Base-by-base conservation (phyloP, 2,113 vertebrate species). In the Crypturellus undulatus region DNA sequence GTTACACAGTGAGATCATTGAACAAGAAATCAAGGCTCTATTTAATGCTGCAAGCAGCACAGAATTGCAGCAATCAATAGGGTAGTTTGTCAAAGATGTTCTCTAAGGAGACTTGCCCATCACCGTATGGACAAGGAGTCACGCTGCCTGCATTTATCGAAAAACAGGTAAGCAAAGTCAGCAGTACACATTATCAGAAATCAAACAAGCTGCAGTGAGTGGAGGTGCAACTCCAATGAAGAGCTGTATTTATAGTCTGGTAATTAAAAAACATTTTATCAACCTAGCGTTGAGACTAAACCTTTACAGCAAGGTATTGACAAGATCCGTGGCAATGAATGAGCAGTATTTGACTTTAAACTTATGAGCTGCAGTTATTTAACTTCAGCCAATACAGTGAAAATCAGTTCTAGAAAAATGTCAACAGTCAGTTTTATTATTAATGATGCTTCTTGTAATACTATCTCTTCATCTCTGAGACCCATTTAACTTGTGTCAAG, bases 211-310 rank as follows among this genome's bases (percentile, higher is more conserved):
- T 79, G 96, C 93, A 97, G 72, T 80, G 96, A 98, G 97, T 89
- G 98, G 96, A 97, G 93, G 95, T 93, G 90, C 97, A 97, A 91
- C 96, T 91, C 94, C 67, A 93, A 94, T 91, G 93, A 98, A 97
- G 98, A 98, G 98, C 98, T 98, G 98, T 98, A 98, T 98, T 98
- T 98, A 98, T 98, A 98, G 98, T 92, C 97, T 98, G 98, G 99
- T 99, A 99, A 99, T 99, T 99, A 99, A 99, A 99, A 99, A 97
- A 97, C 97, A 98, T 99, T 99, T 99, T 98, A 99, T 99, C 98
- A 99, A 97, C 93, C 92, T 97, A 79, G 93, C 94, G 84, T 96
- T 94, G 96, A 96, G 97, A 96, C 97, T 95, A 96, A 96, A 97
- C 95, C 98, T 98, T 97, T 98, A 96, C 96, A 94, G 97, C 95